Evolutionary conservation across 2,797 vertebrate species (phyloP).

Genomic region (Eulemur coronatus): DNA sequence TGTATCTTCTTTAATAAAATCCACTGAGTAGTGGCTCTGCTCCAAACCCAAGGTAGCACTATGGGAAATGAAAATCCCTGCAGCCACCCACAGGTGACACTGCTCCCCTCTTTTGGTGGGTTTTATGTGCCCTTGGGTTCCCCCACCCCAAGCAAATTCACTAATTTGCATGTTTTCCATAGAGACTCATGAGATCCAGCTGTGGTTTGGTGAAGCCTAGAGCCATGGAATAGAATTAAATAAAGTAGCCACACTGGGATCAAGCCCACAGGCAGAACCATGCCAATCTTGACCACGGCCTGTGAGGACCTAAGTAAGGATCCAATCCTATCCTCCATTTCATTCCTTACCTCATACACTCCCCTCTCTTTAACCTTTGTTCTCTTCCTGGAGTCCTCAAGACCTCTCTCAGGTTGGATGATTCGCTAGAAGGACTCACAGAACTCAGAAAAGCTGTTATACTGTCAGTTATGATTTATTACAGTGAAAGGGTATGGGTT

Average conservation of each 20-base stretch:
- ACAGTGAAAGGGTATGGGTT: not conserved
- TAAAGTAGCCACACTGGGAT: not conserved
- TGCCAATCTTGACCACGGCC: not conserved
- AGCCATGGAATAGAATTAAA: not conserved
- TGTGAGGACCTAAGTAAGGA: not conserved
- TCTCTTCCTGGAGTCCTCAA: not conserved
- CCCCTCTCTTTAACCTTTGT: not conserved
- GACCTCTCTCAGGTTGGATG: not conserved
- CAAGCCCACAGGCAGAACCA: not conserved
- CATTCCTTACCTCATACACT: not conserved
- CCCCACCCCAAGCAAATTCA: not conserved
- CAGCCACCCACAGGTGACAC: not conserved
- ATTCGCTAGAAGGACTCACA: not conserved
- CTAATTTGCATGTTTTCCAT: not conserved
- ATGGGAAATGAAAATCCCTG: rapidly evolving
- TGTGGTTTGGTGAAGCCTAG: not conserved
- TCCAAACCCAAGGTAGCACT: not conserved
- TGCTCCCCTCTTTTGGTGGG: not conserved
- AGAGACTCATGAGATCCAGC: not conserved
- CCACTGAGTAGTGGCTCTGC: not conserved
- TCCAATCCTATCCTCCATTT: not conserved
- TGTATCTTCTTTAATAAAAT: not conserved
- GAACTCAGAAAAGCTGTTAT: not conserved
- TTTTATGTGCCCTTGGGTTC: not conserved
- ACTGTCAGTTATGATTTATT: not conserved